Base-by-base conservation (phyloP, 2,113 vertebrate genomes). In the Megaleporinus macrocephalus region DNA sequence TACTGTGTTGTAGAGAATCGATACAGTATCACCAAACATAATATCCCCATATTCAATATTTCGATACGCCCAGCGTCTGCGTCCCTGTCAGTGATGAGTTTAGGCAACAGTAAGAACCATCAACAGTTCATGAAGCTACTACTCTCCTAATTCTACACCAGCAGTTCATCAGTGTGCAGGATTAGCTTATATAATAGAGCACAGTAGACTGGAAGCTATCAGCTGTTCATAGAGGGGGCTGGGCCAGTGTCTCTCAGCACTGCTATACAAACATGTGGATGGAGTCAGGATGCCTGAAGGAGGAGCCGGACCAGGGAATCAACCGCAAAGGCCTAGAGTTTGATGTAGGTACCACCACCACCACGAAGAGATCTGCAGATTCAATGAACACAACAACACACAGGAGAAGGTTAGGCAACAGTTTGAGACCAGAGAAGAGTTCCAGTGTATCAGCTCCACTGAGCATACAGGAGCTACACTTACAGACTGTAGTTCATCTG, bases 321-420 rank as follows among this genome's bases (percentile, higher is more conserved):
- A n/a, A 10, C 44, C 16, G 33, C 5, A 13, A 49, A 22, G 61
- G 1, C 15, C 13, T 13, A 59, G 22, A 51, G 69, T 7, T 24
- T 24, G 47, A 65, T 26, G 14, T 9, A 62, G 22, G n/a, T 51
- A 53, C 9, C 18, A n/a, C 51, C 44, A 65, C 71, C 79, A 68
- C 51, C 61, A 69, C 27, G 7, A 59, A 49, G 9, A 63, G 30
- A 77, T 36, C 83, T 81, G 55, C 0, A 62, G 69, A 61, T 61
- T 22, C 59, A n/a, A 49, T 4, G 24, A 18, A 68, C 4, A 53
- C 53, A 70, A 29, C 1, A 68, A 9, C 41, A 36, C 51, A 10
- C 51, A 10, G 2, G 11, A 26, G 4, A 49, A 49, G n/a, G 18
- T 69, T 47, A 55, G 30, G 3, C 0, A 5, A 65, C 24, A 57